phyloP scores from a whole-genome alignment of 2,797 vertebrate genomes.

The Enoplosus armatus region DNA sequence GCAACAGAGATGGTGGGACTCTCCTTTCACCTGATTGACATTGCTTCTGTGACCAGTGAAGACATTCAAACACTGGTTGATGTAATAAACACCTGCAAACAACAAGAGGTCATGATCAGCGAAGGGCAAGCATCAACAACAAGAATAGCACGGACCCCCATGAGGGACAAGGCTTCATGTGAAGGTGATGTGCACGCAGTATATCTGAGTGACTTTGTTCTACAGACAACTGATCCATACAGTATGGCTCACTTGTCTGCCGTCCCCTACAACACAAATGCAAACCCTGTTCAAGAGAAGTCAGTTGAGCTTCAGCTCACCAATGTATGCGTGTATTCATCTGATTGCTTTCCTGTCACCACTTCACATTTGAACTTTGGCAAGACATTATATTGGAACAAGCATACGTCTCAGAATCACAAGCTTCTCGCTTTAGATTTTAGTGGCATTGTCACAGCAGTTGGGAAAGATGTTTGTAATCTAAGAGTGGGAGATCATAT shows the following conservation, averaged over 20 bases:
- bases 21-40: slow-evolving; percentile 85
- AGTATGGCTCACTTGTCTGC: slow-evolving; percentile 78
- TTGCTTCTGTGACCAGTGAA: slow-evolving; percentile 81
- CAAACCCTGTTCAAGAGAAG: slow-evolving; percentile 48
- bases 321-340: slow-evolving; percentile 88
- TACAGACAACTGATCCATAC: slow-evolving; percentile 87
- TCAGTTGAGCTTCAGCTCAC: slow-evolving; percentile 85
- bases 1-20: slow-evolving; percentile 81
- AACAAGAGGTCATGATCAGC: slow-evolving; percentile 87
- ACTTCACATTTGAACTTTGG: slow-evolving; percentile 83
- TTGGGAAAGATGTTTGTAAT: slow-evolving; percentile 79
- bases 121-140: slow-evolving; percentile 80
- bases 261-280: slow-evolving; percentile 40
- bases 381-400: slow-evolving; percentile 88
- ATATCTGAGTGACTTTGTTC: slow-evolving; percentile 65
- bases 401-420: slow-evolving; percentile 80
- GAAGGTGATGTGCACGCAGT: slow-evolving; percentile 31
- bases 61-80: slow-evolving; percentile 84
- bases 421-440: slow-evolving; percentile 88
- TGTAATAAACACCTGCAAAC: slow-evolving; percentile 76
- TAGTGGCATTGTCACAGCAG: slow-evolving; percentile 84
- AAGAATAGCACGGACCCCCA: slow-evolving; percentile 77
- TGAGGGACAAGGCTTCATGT: slow-evolving; percentile 38
- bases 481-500: slow-evolving; percentile 88
- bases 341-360: slow-evolving; percentile 90